Conservation (phyloP, 2,888 invertebrate species). For the Eumacrocentrus americanus region DNA sequence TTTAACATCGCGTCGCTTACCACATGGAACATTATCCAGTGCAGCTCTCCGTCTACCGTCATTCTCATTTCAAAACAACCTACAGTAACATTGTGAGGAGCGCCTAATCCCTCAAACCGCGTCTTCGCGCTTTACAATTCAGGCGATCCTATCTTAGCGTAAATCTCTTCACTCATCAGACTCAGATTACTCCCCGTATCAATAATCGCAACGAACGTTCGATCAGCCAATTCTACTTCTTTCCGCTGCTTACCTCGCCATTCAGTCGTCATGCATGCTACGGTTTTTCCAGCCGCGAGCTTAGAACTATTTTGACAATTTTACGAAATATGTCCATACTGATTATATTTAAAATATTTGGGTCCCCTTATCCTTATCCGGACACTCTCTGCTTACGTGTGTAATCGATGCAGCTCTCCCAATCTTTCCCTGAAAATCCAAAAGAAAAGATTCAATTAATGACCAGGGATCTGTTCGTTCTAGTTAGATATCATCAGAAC, state of each 20-base stretch:
- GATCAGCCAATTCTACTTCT: constrained; percentile 21
- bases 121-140: not conserved
- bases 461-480: too few relatives aligned
- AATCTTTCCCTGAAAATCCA: too few relatives aligned
- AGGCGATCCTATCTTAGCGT: constrained; percentile 25
- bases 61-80: too few relatives aligned
- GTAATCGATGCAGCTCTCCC: too few relatives aligned
- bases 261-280: not conserved
- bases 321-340: constrained; percentile 15
- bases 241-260: constrained; percentile 14
- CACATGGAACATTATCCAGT: constrained; percentile 23
- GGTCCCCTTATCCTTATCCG: constrained; percentile 17
- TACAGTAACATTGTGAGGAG: constrained; percentile 18
- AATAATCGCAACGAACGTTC: constrained; percentile 23
- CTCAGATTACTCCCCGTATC: constrained; percentile 32
- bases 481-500: too few relatives aligned
- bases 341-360: constrained; percentile 18
- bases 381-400: too few relatives aligned
- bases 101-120: constrained; percentile 25
- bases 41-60: too few relatives aligned
- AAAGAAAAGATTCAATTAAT: too few relatives aligned
- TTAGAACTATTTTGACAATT: too few relatives aligned
- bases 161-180: constrained; percentile 20
- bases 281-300: not conserved
- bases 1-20: constrained; percentile 20